Percentiles rank a stretch among this genome's conserved stretches.
Evolutionary conservation across 2,888 invertebrate species (phyloP).

Genomic region (Timema cristinae): DNA sequence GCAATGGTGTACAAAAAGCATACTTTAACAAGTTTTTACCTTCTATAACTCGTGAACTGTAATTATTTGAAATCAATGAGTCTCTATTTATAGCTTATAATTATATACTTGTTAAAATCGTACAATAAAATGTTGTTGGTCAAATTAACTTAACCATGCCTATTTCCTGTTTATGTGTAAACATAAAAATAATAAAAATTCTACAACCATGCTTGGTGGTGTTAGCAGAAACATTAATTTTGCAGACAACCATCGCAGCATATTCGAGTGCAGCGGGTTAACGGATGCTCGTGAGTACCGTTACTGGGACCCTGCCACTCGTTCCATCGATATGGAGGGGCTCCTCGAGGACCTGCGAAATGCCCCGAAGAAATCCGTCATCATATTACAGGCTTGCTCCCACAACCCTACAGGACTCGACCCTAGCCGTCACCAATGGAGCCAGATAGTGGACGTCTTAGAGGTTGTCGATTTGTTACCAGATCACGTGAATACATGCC

Average conservation of each 20-base stretch:
- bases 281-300: constrained; percentile 73
- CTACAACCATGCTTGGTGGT: not conserved
- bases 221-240: constrained; percentile 19
- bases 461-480: not conserved
- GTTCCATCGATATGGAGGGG: constrained; percentile 70
- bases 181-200: not conserved
- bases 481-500: no score
- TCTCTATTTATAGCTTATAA: no score
- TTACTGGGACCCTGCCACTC: constrained; percentile 81
- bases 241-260: constrained; percentile 84
- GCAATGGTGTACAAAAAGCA: no score
- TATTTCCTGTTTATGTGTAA: not conserved
- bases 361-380: constrained; percentile 54
- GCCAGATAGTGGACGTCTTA: constrained; percentile 71
- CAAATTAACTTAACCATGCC: not conserved
- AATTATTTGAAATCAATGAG: no score
- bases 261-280: constrained; percentile 84
- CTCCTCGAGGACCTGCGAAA: constrained; percentile 51
- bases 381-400: constrained; percentile 92
- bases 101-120: no score
- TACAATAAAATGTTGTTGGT: no score
- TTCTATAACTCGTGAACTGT: no score
- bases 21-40: no score
- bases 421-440: constrained; percentile 91
- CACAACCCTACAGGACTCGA: constrained; percentile 99